These are phyloP conservation scores for Plestiodon gilberti DNA, from an alignment of 2,113 vertebrate genomes.

Conservation along the genomic window DNA sequence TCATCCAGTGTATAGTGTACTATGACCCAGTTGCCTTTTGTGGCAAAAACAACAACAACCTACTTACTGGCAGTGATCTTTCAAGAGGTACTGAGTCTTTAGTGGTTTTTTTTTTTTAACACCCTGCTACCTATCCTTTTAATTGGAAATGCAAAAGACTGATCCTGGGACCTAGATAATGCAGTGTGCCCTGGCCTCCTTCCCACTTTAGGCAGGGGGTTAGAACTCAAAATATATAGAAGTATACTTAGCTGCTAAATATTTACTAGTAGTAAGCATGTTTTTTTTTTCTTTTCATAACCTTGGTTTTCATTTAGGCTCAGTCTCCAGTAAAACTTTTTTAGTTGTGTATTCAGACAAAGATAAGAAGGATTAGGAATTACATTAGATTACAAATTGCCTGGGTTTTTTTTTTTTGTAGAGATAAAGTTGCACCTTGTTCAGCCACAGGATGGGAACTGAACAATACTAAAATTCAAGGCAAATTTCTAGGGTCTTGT, in stretches of 20 bases:
- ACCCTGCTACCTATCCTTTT: too few species aligned
- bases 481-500: not conserved
- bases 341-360: not conserved
- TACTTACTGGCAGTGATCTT: not conserved
- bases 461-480: not conserved
- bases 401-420: not conserved
- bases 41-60: not conserved
- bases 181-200: too few species aligned
- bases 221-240: too few species aligned
- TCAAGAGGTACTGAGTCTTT: not conserved
- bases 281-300: too few species aligned
- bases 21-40: not conserved
- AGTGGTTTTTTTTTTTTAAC: too few species aligned
- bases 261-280: too few species aligned
- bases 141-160: too few species aligned
- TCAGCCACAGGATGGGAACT: not conserved
- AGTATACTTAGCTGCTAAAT: too few species aligned
- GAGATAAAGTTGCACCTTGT: not conserved
- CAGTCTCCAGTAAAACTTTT: not conserved
- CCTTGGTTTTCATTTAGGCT: too few species aligned
- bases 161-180: too few species aligned
- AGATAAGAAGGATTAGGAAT: not conserved
- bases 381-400: not conserved
- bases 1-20: too few species aligned
- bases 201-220: too few species aligned